Conservation (phyloP, 2,113 vertebrate genomes). For the Porphyrio hochstetteri region DNA sequence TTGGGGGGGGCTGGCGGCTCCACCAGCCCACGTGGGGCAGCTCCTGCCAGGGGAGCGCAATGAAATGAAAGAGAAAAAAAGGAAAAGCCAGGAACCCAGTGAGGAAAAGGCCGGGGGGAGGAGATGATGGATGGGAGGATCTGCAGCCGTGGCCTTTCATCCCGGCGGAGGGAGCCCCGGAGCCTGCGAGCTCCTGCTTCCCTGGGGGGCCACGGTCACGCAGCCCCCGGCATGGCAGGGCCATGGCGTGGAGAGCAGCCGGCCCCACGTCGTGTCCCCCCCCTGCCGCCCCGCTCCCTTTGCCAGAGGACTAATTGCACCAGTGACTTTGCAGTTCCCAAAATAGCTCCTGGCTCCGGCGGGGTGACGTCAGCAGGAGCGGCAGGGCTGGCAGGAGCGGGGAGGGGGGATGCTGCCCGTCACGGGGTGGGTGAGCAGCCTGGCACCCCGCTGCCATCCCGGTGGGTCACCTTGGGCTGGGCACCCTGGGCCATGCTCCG, state of each 20-base stretch:
- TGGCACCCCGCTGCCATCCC: fast-evolving
- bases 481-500: background rate
- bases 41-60: background rate
- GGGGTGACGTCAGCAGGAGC: constrained; percentile 12
- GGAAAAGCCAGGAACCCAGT: background rate
- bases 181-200: background rate
- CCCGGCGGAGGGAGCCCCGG: background rate
- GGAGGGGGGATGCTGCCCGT: background rate
- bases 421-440: fast-evolving
- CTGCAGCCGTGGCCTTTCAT: background rate
- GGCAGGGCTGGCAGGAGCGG: background rate
- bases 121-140: constrained; percentile 17
- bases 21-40: constrained; percentile 8
- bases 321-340: constrained; percentile 62
- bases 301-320: constrained; percentile 41
- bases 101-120: background rate
- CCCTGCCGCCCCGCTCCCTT: background rate
- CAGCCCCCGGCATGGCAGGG: background rate
- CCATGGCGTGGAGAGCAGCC: background rate
- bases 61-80: background rate
- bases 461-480: background rate
- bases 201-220: background rate
- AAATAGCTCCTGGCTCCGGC: constrained; percentile 51
- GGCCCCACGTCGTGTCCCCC: background rate
- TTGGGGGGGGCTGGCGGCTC: background rate